phyloP scores from a whole-genome alignment of 2,888 invertebrate species.

The Subacronicta megacephala region DNA sequence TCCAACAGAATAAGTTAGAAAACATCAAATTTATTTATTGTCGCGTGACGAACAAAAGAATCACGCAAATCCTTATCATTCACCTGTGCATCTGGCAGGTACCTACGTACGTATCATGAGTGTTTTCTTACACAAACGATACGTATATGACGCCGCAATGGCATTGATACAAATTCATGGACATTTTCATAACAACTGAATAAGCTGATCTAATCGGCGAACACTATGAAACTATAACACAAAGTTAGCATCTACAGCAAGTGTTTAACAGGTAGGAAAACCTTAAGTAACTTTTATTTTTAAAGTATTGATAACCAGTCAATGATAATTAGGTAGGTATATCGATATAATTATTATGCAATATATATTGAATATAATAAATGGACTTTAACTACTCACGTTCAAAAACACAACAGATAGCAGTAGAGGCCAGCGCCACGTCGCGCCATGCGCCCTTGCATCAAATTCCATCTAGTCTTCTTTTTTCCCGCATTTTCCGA shows the following conservation, averaged over 20 bases:
- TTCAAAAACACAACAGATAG: slow-evolving; percentile 79
- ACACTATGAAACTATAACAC: background rate
- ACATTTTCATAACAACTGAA: slow-evolving; percentile 35
- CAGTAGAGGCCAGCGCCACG: slow-evolving; percentile 84
- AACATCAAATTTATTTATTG: background rate
- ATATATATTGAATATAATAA: slow-evolving; percentile 5
- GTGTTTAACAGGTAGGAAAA: no score
- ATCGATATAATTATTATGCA: slow-evolving; percentile 4
- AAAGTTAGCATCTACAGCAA: background rate
- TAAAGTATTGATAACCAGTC: background rate
- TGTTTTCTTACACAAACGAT: slow-evolving; percentile 36
- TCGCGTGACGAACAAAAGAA: slow-evolving; percentile 41
- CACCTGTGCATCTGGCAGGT: slow-evolving; percentile 38
- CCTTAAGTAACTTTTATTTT: background rate
- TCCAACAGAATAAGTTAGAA: no score
- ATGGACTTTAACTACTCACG: slow-evolving; percentile 76
- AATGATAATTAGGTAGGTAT: no score
- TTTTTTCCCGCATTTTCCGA: slow-evolving; percentile 65
- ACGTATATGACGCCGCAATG: slow-evolving; percentile 49
- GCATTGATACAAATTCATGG: slow-evolving; percentile 53
- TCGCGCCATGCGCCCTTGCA: slow-evolving; percentile 65
- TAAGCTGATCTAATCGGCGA: slow-evolving; percentile 13
- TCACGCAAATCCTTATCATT: slow-evolving; percentile 46
- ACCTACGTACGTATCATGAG: slow-evolving; percentile 6
- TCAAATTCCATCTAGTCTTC: slow-evolving; percentile 80